Percentiles rank a stretch among this genome's conserved stretches.
phyloP scores from a whole-genome alignment of 2,113 vertebrate species.

The Irena cyanogastra region DNA sequence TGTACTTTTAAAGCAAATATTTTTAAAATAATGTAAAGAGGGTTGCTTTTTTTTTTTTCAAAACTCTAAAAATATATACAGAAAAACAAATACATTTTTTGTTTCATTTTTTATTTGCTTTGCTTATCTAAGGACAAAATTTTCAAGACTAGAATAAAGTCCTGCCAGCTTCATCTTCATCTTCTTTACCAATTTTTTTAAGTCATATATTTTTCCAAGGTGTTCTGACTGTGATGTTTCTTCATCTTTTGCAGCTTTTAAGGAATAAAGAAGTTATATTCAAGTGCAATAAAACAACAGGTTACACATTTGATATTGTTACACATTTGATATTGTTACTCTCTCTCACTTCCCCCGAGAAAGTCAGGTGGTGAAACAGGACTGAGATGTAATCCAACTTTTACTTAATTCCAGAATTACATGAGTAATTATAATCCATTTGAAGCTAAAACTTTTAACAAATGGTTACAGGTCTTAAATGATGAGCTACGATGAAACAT shows the following conservation, averaged over 20 bases:
- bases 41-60: rapidly evolving
- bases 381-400: background rate
- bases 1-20: background rate
- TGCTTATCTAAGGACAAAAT: background rate
- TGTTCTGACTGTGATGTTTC: background rate
- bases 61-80: background rate
- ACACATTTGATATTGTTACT: background rate
- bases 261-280: background rate
- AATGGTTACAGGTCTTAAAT: background rate
- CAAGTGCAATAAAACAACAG: background rate
- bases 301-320: background rate
- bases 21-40: background rate
- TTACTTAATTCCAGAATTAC: background rate
- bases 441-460: background rate
- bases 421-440: background rate
- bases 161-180: background rate
- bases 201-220: background rate
- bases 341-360: background rate
- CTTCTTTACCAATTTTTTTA: background rate
- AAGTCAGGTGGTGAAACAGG: background rate
- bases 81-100: background rate
- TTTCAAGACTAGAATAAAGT: background rate
- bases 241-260: background rate
- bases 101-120: background rate
- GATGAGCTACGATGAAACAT: background rate